Percentiles rank a stretch among this genome's conserved stretches.
Evolutionary conservation across 2,888 invertebrate species (phyloP).

Genomic region (Subacronicta megacephala): DNA sequence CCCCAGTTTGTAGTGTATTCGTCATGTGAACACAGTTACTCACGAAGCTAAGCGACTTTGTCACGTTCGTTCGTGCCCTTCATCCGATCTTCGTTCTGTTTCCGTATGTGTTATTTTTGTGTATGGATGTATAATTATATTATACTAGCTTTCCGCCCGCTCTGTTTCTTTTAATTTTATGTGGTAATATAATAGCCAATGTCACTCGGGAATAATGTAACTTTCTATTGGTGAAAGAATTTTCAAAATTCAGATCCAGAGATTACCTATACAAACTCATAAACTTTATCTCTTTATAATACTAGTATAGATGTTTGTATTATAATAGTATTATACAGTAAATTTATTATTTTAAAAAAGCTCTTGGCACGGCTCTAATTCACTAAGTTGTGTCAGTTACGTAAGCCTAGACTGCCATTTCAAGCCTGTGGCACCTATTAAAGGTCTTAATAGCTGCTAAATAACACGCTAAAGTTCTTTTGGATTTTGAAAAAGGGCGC

Average conservation of each 20-base stretch:
- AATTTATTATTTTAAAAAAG: conserved; percentile 31
- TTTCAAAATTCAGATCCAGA: too few relatives aligned
- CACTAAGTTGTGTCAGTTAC: conserved; percentile 28
- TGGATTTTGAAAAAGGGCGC: conserved; percentile 31
- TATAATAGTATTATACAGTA: too few relatives aligned
- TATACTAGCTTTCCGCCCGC: too few relatives aligned
- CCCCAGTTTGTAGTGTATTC: neutral
- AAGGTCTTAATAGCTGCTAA: conserved; percentile 43
- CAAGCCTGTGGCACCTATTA: conserved; percentile 50
- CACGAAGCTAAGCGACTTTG: conserved; percentile 26
- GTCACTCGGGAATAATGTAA: too few relatives aligned
- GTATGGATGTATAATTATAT: neutral
- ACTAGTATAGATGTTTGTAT: too few relatives aligned
- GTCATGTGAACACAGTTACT: neutral
- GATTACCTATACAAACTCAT: too few relatives aligned
- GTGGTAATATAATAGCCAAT: too few relatives aligned
- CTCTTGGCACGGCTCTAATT: conserved; percentile 23
- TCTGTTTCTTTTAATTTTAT: too few relatives aligned
- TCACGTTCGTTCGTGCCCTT: conserved; percentile 54
- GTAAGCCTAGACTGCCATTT: conserved; percentile 23
- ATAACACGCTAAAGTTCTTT: conserved; percentile 34
- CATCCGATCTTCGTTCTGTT: conserved; percentile 44
- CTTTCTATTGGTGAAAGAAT: too few relatives aligned
- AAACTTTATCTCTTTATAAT: too few relatives aligned
- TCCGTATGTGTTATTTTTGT: conserved; percentile 27